Evolutionary conservation across 2,797 vertebrate genomes (phyloP).

Genomic region (Rhadinocentrus ornatus): DNA sequence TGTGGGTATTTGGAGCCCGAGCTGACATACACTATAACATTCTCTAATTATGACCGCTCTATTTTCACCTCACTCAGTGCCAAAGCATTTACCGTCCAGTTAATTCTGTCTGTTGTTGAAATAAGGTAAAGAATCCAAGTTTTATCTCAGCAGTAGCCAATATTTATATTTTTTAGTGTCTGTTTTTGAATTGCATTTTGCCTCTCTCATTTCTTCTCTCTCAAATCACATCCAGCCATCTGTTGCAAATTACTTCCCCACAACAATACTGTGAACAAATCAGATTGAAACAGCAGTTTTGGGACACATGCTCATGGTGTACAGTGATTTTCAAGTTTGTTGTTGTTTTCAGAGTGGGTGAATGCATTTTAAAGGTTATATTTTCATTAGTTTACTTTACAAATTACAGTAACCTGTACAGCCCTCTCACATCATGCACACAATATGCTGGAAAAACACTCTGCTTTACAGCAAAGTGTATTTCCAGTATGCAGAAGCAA

Average conservation of each 20-base stretch:
- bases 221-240: slow-evolving; percentile 57
- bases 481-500: slow-evolving; percentile 13
- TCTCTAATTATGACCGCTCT: background rate
- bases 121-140: background rate
- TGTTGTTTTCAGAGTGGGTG: slow-evolving; percentile 18
- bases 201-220: slow-evolving; percentile 18
- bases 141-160: slow-evolving; percentile 26
- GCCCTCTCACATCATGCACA: background rate
- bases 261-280: slow-evolving; percentile 43
- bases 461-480: background rate
- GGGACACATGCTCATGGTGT: slow-evolving; percentile 18
- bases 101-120: slow-evolving; percentile 11
- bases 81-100: slow-evolving; percentile 17
- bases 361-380: slow-evolving; percentile 20
- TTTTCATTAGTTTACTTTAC: slow-evolving; percentile 23
- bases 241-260: slow-evolving; percentile 57
- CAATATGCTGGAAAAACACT: slow-evolving; percentile 6
- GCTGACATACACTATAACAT: background rate
- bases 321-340: slow-evolving; percentile 12
- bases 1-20: background rate
- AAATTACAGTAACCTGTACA: slow-evolving; percentile 7
- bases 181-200: slow-evolving; percentile 45
- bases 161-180: slow-evolving; percentile 30
- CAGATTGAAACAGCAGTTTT: slow-evolving; percentile 37
- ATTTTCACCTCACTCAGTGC: slow-evolving; percentile 4